Percentiles rank a stretch among this genome's conserved stretches.
Conservation (phyloP, 2,888 invertebrate genomes). For the Drymonia ruficornis region DNA sequence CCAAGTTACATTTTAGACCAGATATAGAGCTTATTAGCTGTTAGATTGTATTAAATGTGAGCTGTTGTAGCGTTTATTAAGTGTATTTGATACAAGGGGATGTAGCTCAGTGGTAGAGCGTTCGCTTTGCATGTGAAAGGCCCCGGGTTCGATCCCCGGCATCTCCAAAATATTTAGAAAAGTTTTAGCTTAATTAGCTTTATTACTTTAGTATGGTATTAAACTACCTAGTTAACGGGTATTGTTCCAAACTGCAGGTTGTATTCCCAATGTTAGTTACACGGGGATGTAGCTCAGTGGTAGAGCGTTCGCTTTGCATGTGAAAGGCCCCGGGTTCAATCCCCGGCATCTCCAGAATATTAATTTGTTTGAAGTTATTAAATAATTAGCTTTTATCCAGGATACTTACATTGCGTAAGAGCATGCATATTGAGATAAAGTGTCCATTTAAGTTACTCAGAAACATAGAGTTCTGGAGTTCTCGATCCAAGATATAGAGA, state of each 20-base stretch:
- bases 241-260: no score
- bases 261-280: no score
- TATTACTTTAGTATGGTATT: no score
- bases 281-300: conserved; percentile 99
- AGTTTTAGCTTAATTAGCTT: conserved; percentile 86
- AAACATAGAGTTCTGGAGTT: no score
- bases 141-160: conserved; percentile 99
- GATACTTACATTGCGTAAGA: no score
- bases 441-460: no score
- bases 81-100: conserved; percentile 79
- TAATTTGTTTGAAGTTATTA: background rate
- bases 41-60: background rate
- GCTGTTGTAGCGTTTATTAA: background rate
- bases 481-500: no score
- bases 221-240: no score
- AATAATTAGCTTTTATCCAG: background rate
- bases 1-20: conserved; percentile 67
- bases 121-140: conserved; percentile 99
- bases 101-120: conserved; percentile 99
- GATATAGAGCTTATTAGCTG: background rate
- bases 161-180: conserved; percentile 85
- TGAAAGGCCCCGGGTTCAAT: conserved; percentile 99
- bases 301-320: conserved; percentile 99
- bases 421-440: no score
- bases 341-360: conserved; percentile 93